Percentiles rank a stretch among this genome's conserved stretches.
Evolutionary conservation across 2,113 vertebrate species (phyloP).

Genomic region (Nycticebus coucang): DNA sequence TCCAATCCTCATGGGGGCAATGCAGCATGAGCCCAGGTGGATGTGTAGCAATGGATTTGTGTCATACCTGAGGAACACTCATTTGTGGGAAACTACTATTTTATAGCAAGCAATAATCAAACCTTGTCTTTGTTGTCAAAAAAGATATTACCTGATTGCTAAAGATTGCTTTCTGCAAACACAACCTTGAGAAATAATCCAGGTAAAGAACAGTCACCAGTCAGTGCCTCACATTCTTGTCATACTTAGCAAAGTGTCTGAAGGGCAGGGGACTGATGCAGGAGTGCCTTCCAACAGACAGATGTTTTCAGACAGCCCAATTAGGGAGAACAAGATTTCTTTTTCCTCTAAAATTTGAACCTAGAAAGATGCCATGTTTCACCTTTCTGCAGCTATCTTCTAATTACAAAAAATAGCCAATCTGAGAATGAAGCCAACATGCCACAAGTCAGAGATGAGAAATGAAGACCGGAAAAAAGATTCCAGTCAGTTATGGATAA

Average conservation of each 20-base stretch:
- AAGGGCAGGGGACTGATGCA: background rate
- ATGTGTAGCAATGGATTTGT: background rate
- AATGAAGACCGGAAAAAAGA: background rate
- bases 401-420: slow-evolving; percentile 14
- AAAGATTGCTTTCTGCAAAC: background rate
- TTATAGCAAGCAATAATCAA: background rate
- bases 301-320: background rate
- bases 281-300: background rate
- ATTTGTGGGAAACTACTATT: background rate
- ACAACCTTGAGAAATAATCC: background rate
- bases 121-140: background rate
- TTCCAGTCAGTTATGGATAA: background rate
- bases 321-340: background rate
- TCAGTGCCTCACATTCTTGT: background rate
- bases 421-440: slow-evolving; percentile 10
- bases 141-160: background rate
- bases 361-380: background rate
- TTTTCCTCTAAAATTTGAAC: slow-evolving; percentile 30
- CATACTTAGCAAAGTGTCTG: background rate
- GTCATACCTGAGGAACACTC: background rate
- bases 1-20: background rate
- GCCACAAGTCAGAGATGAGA: slow-evolving; percentile 48
- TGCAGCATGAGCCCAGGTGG: background rate
- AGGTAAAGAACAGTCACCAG: background rate
- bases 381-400: background rate